Conservation (phyloP, 2,888 invertebrate genomes). For the Macropis europaea region DNA sequence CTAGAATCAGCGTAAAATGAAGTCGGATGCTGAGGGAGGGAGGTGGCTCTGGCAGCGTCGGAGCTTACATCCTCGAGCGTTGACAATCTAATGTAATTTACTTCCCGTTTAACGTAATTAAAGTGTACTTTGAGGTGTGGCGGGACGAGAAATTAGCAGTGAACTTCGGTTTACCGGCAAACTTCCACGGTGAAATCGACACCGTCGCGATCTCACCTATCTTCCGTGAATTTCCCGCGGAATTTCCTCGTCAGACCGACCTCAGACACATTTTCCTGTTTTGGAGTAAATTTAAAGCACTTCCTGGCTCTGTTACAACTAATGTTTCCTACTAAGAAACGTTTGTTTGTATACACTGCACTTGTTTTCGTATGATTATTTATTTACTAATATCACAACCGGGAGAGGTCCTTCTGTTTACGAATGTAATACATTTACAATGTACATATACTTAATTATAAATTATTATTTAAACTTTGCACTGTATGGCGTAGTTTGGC, state of each 20-base stretch:
- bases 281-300: no score
- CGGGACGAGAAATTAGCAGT: constrained; percentile 63
- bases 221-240: constrained; percentile 49
- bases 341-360: no score
- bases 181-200: constrained; percentile 61
- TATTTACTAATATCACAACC: no score
- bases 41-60: constrained; percentile 26
- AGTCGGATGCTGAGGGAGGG: constrained; percentile 35
- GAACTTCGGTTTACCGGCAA: constrained; percentile 63
- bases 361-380: no score
- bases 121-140: constrained; percentile 64
- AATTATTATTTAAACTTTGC: no score
- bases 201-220: constrained; percentile 46
- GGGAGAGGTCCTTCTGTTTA: no score
- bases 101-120: constrained; percentile 65
- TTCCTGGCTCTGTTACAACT: no score
- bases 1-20: constrained; percentile 37
- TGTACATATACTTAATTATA: no score
- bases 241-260: constrained; percentile 29
- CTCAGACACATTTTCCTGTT: no score
- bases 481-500: no score
- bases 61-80: constrained; percentile 54
- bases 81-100: constrained; percentile 65
- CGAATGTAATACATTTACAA: no score
- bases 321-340: no score